These are phyloP conservation scores for Sebastes taczanowskii DNA, from an alignment of 2,797 vertebrate species.

Conservation along the genomic window DNA sequence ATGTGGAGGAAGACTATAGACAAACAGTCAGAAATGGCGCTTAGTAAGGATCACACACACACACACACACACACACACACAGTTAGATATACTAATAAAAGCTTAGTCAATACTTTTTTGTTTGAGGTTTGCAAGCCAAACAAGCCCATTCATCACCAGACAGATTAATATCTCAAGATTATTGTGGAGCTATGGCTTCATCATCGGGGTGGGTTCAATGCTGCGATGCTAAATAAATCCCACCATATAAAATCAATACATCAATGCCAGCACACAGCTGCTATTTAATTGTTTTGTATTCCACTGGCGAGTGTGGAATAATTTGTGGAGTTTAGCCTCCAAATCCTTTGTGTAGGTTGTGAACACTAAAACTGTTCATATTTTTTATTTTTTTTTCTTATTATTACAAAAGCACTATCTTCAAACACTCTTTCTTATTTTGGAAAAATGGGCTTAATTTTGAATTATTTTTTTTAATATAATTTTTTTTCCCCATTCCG, in stretches of 20 bases:
- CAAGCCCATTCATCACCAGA: constrained; percentile 46
- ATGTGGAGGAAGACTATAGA: constrained; percentile 4
- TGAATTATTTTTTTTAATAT: neutral
- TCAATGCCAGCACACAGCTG: constrained; percentile 41
- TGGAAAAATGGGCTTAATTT: constrained; percentile 7
- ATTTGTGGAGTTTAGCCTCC: constrained; percentile 4
- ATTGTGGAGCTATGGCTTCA: constrained; percentile 39
- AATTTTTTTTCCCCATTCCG: constrained; percentile 1
- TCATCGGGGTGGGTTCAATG: constrained; percentile 39
- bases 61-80: neutral
- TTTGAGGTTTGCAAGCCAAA: constrained; percentile 24
- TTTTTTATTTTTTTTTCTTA: neutral
- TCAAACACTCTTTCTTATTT: neutral
- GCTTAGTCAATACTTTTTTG: neutral
- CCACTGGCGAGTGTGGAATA: neutral
- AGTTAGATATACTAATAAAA: constrained; percentile 14
- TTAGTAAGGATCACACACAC: neutral
- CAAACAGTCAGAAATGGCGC: neutral
- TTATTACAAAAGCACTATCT: neutral
- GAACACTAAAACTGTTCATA: constrained; percentile 3
- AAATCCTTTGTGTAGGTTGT: neutral
- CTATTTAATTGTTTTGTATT: constrained; percentile 43
- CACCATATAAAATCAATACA: constrained; percentile 44
- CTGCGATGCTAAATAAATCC: constrained; percentile 34
- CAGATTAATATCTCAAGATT: constrained; percentile 54